Conservation (phyloP, 1,140 invertebrate genomes). For the Bilobella aurantiaca region DNA sequence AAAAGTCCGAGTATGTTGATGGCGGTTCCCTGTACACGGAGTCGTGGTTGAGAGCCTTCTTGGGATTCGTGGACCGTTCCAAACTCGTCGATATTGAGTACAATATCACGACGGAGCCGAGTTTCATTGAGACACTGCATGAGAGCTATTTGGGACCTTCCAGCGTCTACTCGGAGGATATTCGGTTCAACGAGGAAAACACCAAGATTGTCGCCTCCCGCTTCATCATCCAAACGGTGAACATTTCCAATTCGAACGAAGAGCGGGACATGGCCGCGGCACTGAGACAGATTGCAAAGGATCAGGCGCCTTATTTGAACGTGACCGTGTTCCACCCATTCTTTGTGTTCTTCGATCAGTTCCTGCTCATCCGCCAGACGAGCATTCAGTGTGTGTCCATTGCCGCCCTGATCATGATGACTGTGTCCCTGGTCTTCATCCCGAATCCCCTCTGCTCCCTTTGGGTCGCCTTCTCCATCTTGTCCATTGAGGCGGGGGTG, state of each 20-base stretch:
- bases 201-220: slow-evolving; percentile 67
- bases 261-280: slow-evolving; percentile 83
- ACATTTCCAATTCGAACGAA: slow-evolving; percentile 77
- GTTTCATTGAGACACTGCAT: slow-evolving; percentile 64
- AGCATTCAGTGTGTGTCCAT: slow-evolving; percentile 87
- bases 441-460: slow-evolving; percentile 84
- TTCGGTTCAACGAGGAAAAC: slow-evolving; percentile 66
- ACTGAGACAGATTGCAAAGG: slow-evolving; percentile 66
- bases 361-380: slow-evolving; percentile 80
- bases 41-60: slow-evolving; percentile 78
- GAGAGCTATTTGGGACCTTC: slow-evolving; percentile 64
- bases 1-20: slow-evolving; percentile 66
- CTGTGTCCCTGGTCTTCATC: slow-evolving; percentile 92
- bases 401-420: slow-evolving; percentile 86
- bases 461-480: slow-evolving; percentile 90
- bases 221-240: slow-evolving; percentile 80
- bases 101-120: slow-evolving; percentile 57
- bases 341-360: slow-evolving; percentile 91
- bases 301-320: too few species aligned
- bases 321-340: slow-evolving; percentile 85
- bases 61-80: slow-evolving; percentile 63
- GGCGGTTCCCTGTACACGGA: slow-evolving; percentile 70
- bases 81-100: slow-evolving; percentile 62
- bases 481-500: slow-evolving; percentile 88
- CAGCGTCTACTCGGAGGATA: slow-evolving; percentile 66